Conservation (phyloP, 2,113 vertebrate genomes). For the Macheiramphus alcinus region DNA sequence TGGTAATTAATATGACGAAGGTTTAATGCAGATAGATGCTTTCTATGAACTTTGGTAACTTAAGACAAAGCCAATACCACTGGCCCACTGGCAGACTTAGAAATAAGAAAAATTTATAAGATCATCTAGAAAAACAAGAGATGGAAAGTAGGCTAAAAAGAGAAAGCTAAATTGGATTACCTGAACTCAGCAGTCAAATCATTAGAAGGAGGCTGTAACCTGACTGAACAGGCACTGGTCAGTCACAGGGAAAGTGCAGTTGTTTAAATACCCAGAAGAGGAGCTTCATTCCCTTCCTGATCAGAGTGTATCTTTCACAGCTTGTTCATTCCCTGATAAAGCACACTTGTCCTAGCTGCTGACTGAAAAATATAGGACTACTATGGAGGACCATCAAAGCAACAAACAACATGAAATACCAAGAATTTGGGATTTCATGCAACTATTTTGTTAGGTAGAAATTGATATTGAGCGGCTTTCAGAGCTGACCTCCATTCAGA, state of each 20-base stretch:
- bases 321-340: not conserved
- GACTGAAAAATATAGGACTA: not conserved
- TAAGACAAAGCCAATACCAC: not conserved
- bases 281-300: not conserved
- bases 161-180: not conserved
- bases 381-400: not conserved
- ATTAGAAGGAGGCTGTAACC: not conserved
- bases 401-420: not conserved
- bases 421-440: not conserved
- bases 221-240: not conserved
- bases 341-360: not conserved
- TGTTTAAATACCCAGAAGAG: not conserved
- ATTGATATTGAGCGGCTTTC: not conserved
- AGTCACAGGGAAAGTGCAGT: not conserved
- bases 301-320: not conserved
- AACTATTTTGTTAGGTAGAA: not conserved
- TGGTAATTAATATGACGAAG: not conserved
- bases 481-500: not conserved
- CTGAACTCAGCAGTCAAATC: not conserved
- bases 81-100: not conserved
- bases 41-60: not conserved
- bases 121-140: not conserved
- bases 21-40: not conserved
- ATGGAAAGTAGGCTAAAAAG: not conserved
- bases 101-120: not conserved